A percentile compares a stretch with the other conserved stretches of the same genome.
These are phyloP conservation scores for Drosophila emarginata DNA, from an alignment of 2,888 invertebrate species.

Conservation along the genomic window DNA sequence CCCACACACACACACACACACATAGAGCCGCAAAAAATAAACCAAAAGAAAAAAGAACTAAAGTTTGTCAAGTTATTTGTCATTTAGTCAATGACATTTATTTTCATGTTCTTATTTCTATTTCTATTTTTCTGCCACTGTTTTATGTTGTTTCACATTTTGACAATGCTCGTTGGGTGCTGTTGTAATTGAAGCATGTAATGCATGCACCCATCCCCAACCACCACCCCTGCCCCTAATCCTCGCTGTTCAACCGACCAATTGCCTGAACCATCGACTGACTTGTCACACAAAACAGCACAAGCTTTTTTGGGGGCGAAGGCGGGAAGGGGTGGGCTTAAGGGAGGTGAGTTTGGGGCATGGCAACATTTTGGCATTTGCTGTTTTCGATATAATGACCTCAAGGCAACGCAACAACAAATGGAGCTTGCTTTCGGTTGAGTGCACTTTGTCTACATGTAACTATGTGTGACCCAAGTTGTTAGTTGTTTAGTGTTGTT, in stretches of 20 bases:
- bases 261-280: conserved; percentile 20
- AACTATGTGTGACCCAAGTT: conserved; percentile 71
- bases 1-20: background rate
- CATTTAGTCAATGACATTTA: conserved; percentile 79
- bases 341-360: background rate
- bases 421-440: conserved; percentile 64
- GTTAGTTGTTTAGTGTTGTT: conserved; percentile 19
- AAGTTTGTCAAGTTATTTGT: conserved; percentile 70
- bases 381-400: conserved; percentile 78
- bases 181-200: conserved; percentile 75
- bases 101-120: conserved; percentile 64
- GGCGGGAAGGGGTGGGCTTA: background rate
- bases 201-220: conserved; percentile 52
- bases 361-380: conserved; percentile 75
- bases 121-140: conserved; percentile 18
- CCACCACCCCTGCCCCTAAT: conserved; percentile 19
- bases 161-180: conserved; percentile 30
- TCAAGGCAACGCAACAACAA: conserved; percentile 69
- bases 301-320: conserved; percentile 50
- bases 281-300: conserved; percentile 66
- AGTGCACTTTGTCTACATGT: conserved; percentile 74
- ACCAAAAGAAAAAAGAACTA: conserved; percentile 33
- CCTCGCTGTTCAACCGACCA: background rate
- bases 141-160: conserved; percentile 47
- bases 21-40: background rate